These are phyloP conservation scores for Capreolus pygargus DNA, from an alignment of 2,113 vertebrate genomes.

Conservation along the genomic window DNA sequence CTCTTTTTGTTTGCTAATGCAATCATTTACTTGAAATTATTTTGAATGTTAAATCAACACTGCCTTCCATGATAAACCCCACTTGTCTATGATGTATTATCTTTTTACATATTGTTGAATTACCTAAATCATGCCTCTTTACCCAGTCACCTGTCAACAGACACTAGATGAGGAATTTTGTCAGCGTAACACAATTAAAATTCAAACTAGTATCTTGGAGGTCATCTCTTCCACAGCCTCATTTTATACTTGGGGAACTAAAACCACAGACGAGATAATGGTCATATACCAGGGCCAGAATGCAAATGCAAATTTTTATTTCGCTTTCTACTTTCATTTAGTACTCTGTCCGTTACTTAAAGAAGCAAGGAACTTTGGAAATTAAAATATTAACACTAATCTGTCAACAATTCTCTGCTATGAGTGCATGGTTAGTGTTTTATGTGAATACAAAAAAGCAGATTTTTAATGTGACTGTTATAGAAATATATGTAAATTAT, in stretches of 20 bases:
- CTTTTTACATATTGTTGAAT: neutral
- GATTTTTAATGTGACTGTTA: neutral
- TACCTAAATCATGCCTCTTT: neutral
- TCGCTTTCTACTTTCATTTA: neutral
- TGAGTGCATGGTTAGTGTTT: neutral
- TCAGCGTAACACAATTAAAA: neutral
- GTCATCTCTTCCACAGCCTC: neutral
- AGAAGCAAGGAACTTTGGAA: neutral
- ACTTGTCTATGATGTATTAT: neutral
- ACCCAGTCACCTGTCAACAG: neutral
- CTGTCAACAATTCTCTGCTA: neutral
- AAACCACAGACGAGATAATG: neutral
- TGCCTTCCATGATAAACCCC: neutral
- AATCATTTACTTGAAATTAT: neutral
- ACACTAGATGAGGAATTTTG: neutral
- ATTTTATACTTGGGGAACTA: neutral
- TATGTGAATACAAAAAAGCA: neutral
- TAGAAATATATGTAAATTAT: neutral
- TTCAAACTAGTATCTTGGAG: neutral
- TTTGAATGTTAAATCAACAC: neutral
- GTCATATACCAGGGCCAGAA: neutral
- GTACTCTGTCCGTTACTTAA: neutral
- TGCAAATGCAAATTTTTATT: neutral
- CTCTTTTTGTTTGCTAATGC: neutral
- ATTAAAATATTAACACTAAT: slow-evolving; percentile 41